Conservation (phyloP, 2,888 invertebrate genomes). For the Ochropacha duplaris region DNA sequence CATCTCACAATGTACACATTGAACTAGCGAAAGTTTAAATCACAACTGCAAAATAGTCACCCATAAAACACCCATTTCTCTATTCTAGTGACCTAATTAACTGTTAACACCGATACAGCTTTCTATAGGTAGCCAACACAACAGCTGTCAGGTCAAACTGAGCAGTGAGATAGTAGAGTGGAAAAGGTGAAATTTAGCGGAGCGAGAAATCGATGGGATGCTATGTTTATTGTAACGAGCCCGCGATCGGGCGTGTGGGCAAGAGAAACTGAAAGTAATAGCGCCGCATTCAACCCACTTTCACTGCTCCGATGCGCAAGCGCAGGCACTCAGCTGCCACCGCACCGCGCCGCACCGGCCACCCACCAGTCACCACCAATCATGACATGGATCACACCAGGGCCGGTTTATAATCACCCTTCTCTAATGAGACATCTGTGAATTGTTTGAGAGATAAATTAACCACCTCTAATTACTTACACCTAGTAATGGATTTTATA, state of each 20-base stretch:
- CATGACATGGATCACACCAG: neutral
- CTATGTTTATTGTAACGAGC: constrained; percentile 81
- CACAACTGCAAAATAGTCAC: neutral
- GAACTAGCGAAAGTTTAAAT: neutral
- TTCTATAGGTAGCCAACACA: constrained; percentile 51
- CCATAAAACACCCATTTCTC: constrained; percentile 13
- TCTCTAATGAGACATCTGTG: neutral
- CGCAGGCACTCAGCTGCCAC: constrained; percentile 19
- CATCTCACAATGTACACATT: neutral
- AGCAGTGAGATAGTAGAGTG: constrained; percentile 64
- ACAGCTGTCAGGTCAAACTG: constrained; percentile 62
- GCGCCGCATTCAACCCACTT: constrained; percentile 81
- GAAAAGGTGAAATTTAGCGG: constrained; percentile 81
- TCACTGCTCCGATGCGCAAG: constrained; percentile 67
- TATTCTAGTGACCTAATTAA: constrained; percentile 17
- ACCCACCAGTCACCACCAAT: neutral
- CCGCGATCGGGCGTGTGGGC: constrained; percentile 71
- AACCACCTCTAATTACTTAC: too few species aligned
- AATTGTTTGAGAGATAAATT: too few species aligned
- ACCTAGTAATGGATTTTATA: too few species aligned
- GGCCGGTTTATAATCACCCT: neutral
- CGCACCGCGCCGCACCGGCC: too few species aligned
- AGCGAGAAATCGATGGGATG: constrained; percentile 82
- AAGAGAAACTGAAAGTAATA: constrained; percentile 82
- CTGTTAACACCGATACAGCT: constrained; percentile 44